Conservation (phyloP, 2,113 vertebrate genomes). For the Microcebus griseorufus region DNA sequence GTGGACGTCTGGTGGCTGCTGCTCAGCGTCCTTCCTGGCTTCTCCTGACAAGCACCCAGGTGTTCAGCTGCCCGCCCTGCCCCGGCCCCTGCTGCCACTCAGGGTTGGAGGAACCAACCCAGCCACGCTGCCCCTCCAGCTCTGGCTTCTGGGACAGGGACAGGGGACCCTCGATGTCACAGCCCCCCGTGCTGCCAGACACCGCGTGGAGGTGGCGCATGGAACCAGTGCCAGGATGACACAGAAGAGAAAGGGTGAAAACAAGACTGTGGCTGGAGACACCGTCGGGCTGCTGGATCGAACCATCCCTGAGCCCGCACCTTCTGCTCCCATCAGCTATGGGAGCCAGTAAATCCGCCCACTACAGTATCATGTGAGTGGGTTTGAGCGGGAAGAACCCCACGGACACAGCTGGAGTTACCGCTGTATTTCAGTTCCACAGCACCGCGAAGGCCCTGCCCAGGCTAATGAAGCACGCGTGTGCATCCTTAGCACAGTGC, state of each 20-base stretch:
- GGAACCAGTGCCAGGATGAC: neutral
- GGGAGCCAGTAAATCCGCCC: neutral
- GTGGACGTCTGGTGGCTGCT: neutral
- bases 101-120: neutral
- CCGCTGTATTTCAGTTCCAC: too few relatives aligned
- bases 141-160: rapidly evolving
- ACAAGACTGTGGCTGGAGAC: neutral
- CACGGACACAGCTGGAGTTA: rapidly evolving
- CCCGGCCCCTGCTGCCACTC: too few relatives aligned
- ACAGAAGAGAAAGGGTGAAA: neutral
- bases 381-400: too few relatives aligned
- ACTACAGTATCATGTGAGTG: rapidly evolving
- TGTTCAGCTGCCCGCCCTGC: too few relatives aligned
- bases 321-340: too few relatives aligned
- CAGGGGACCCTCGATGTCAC: rapidly evolving
- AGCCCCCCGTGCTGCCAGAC: neutral
- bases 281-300: neutral
- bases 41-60: neutral
- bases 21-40: neutral
- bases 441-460: neutral
- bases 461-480: neutral
- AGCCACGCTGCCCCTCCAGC: rapidly evolving
- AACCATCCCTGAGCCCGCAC: neutral
- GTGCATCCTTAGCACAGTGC: too few relatives aligned
- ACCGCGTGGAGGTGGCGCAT: neutral